These are phyloP conservation scores for Larimichthys crocea DNA, from an alignment of 2,113 vertebrate genomes.

Conservation along the genomic window DNA sequence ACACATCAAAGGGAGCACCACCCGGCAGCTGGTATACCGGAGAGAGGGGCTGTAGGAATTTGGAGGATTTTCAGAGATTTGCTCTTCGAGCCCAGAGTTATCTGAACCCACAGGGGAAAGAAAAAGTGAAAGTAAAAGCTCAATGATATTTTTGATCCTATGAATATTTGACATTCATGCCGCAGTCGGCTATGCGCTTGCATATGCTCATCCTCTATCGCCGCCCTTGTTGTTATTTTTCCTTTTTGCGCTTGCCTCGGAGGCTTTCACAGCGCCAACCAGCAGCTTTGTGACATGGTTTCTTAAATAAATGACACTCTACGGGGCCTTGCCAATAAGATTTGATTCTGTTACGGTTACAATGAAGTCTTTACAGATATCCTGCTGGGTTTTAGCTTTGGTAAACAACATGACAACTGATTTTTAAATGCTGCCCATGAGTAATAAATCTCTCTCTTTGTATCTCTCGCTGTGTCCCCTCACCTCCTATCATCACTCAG, in stretches of 20 bases:
- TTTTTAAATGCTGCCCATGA: conserved; percentile 42
- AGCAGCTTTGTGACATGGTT: conserved; percentile 59
- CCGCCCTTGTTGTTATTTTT: conserved; percentile 62
- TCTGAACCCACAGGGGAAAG: conserved; percentile 75
- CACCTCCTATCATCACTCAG: conserved; percentile 72
- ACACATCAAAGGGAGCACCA: conserved; percentile 79
- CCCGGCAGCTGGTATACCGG: conserved; percentile 54
- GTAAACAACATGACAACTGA: conserved; percentile 48
- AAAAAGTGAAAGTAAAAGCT: conserved; percentile 76
- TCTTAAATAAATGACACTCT: conserved; percentile 69
- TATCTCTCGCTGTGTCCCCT: background rate
- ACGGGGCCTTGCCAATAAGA: conserved; percentile 60
- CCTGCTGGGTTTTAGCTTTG: conserved; percentile 32
- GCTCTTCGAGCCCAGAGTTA: conserved; percentile 76
- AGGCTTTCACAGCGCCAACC: conserved; percentile 60
- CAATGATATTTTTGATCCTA: conserved; percentile 83
- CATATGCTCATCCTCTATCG: conserved; percentile 55
- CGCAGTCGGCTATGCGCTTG: conserved; percentile 58
- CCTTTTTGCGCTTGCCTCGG: conserved; percentile 44
- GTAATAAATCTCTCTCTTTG: conserved; percentile 42
- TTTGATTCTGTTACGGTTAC: conserved; percentile 53
- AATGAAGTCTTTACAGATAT: conserved; percentile 51
- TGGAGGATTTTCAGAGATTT: conserved; percentile 81
- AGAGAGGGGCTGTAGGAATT: conserved; percentile 70
- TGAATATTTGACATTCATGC: conserved; percentile 84